phyloP scores from a whole-genome alignment of 2,797 vertebrate genomes.

The Lycodopsis pacificus region DNA sequence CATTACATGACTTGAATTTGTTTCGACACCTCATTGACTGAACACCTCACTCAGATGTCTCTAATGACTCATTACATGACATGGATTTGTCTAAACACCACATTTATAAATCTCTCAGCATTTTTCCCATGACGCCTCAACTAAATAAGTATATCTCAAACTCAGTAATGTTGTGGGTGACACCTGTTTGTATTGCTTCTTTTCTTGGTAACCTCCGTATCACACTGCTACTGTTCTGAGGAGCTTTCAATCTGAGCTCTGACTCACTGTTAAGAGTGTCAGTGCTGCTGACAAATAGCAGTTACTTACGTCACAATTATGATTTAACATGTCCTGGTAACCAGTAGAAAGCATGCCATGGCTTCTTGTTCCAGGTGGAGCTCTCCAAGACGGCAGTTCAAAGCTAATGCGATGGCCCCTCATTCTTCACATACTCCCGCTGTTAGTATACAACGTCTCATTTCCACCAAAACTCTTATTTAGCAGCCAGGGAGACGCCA shows the following conservation, averaged over 20 bases:
- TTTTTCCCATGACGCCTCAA: background rate
- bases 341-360: constrained; percentile 22
- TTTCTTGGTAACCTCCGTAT: background rate
- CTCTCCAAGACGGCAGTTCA: constrained; percentile 53
- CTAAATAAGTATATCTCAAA: background rate
- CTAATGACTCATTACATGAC: too few relatives aligned
- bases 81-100: background rate
- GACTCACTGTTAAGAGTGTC: background rate
- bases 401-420: constrained; percentile 54
- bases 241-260: background rate
- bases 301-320: constrained; percentile 6
- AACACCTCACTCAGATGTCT: background rate
- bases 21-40: background rate
- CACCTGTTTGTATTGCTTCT: too few relatives aligned
- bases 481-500: constrained; percentile 40
- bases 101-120: background rate
- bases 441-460: constrained; percentile 51
- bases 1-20: too few relatives aligned
- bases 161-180: background rate
- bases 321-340: constrained; percentile 18
- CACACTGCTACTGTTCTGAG: background rate
- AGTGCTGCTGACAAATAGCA: background rate
- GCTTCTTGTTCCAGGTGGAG: constrained; percentile 27
- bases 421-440: constrained; percentile 58
- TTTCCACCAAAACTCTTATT: constrained; percentile 50